Evolutionary conservation across 2,113 vertebrate species (phyloP), one percentile per base, ranked within the genome.

Genomic region (Ictidomys tridecemlineatus): DNA sequence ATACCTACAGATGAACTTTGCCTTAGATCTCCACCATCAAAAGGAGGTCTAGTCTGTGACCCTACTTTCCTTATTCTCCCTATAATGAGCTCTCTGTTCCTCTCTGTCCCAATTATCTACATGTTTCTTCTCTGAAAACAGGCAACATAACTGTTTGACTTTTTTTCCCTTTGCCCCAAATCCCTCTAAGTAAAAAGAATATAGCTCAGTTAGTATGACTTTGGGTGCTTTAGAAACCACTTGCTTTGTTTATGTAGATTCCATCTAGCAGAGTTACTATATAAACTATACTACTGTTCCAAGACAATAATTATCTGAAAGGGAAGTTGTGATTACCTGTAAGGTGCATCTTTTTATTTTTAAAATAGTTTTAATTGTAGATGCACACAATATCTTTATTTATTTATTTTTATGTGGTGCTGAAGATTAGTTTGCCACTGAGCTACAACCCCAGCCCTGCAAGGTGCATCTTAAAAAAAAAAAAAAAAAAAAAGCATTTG

Each of bases 191-290:
- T 42, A 70, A 82, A 89, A n/a, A 82, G 37, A 89, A 30, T 1
- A 37, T 30, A 28, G 22, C 76, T 94, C 58, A n/a, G 1, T 80
- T 63, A 80, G 63, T 80, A 85, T 37, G n/a, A 14, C 56, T 93
- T 69, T 78, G 48, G 61, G 63, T 51, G 10, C 53, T 65, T 42
- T 32, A 63, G 74, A 94, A 95, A 86, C 72, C 20, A 74, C 17
- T 67, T 22, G 37, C 30, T 96, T 89, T 58, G 69, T 56, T 76
- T 96, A 78, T 82, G 30, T 93, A 79, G 63, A 73, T 80, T 48
- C 70, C 51, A 45, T 32, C 45, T 14, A 17, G 39, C 17, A n/a
- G 39, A 85, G n/a, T 45, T 58, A n/a, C 18, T 7, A 28, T 48
- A 61, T 32, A 37, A 67, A 70, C 73, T 48, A 10, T 65, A 58